Base-by-base conservation (phyloP, 1,140 invertebrate species). In the Drosophila athabasca region DNA sequence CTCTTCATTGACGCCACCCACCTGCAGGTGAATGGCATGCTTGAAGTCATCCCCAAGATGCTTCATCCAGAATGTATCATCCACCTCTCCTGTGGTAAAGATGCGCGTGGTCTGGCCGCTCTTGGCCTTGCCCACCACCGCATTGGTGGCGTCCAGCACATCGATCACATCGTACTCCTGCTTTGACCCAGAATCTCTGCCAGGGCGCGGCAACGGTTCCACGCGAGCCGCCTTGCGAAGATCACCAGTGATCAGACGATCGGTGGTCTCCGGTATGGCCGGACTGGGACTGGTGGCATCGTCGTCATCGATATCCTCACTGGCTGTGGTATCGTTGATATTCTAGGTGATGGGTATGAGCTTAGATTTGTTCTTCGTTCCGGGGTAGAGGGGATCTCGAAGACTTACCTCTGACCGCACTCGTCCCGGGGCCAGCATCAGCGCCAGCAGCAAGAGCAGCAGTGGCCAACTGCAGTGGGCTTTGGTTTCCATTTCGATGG, bases 1-100 rank as follows among this genome's bases (percentile, higher is more conserved):
- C 2, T 79, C 76, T 9, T 90, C 81, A 24, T 90, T 85, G 13
- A 52, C 72, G 57, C 71, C 74, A 15, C 78, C 89, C 53, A 90
- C 88, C 49, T 90, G 77, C 31, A 90, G 39, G 11, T 90, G 89
- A 2, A 90, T 90, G 24, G 89, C 89, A 57, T 90, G 77, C 60
- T 74, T 89, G 60, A 85, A 90, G 31, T 90, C 89, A 2, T 90
- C 89, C 15, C 89, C 89, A 35, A 90, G 43, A 26, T 90, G 84
- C 58, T 90, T 89, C 1, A 90, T 43, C 89, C 89, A 90, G 48
- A 90, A 90, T 6, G 45, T 78, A 1, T 90, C 89, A 26, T 90
- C 82, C 43, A 90, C 89, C 1, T 82, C 80, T 53, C 78, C 89
- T 13, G 76, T 79, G 46, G 89, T 90, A 24, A 73, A 82, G 51